Evolutionary conservation across 2,797 vertebrate genomes (phyloP).

Genomic region (Chiloscyllium punctatum): DNA sequence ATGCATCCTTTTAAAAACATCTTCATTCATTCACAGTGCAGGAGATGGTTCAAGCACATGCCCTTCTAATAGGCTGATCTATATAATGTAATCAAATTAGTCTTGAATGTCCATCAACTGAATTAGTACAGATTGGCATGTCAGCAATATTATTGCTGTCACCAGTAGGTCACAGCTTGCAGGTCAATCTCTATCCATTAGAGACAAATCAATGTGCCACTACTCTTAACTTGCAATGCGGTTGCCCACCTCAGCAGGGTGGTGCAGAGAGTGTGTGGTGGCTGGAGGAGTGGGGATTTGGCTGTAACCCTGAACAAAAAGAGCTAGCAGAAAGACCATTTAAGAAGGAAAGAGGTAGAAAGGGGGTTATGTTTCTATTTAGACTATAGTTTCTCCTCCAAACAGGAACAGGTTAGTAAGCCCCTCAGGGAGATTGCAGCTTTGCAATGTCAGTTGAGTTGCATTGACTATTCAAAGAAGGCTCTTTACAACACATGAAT

Average conservation of each 20-base stretch:
- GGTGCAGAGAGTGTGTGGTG: background rate
- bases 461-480: background rate
- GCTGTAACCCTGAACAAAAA: background rate
- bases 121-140: background rate
- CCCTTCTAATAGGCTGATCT: background rate
- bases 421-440: background rate
- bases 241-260: background rate
- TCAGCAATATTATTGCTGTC: conserved; percentile 9
- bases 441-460: background rate
- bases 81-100: conserved; percentile 1
- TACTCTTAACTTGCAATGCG: background rate
- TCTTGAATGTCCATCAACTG: background rate
- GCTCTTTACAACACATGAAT: background rate
- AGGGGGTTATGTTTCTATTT: background rate
- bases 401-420: background rate
- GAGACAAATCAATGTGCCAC: background rate
- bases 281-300: background rate
- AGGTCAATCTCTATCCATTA: conserved; percentile 7
- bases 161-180: no score
- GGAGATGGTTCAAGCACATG: background rate
- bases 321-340: background rate
- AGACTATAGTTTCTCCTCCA: no score
- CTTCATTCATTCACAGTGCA: background rate
- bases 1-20: background rate
- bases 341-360: background rate